Base-by-base conservation (phyloP, 2,888 invertebrate species). In the Lycia hirtaria region DNA sequence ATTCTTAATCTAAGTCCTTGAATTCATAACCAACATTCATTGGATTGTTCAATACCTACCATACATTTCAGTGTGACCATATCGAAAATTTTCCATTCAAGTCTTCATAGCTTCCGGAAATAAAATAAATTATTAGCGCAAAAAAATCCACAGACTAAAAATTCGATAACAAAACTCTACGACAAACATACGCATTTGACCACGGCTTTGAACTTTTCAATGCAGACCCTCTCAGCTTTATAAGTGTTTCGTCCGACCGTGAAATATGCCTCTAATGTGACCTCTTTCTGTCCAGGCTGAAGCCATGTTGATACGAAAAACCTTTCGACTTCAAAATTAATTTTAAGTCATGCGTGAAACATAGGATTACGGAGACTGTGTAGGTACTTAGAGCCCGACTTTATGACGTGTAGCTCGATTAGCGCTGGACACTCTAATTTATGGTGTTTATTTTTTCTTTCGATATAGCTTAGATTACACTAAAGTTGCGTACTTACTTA, bases 311-410 rank as follows among this genome's bases (percentile, higher is more conserved):
- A 67, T 66, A 64, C 51, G 60, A 55, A 63, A 63, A 64, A 62
- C 62, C 67, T 71, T 66, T 69, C 47, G 59, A 62, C 51, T 69
- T 62, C 59, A 70, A 72, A 72, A 73, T 73, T 73, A 75, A 74
- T 74, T 68, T 62, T 43, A 64, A 64, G 56, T 68, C 72, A 72
- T 75, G 79, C 76, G 78, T 75, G 67, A 74, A 76, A 76, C 71
- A 76, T 73, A 60, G 67, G 72, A 74, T 79, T 76, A 78, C 69
- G 67, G 65, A 65, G 60, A 66, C 52, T 65, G 61, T 56, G 55
- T 38, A 20, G n/a, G 3, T 28, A 30, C 28, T 28, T 58, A 55
- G 47, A 62, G 51, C 62, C 15, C 50, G 40, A 54, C 52, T 58
- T 57, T 66, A 56, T 71, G 73, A 67, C 68, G 71, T 30, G 17